Base-by-base conservation (phyloP, 2,888 invertebrate species). In the Drosophila austrosaltans region DNA sequence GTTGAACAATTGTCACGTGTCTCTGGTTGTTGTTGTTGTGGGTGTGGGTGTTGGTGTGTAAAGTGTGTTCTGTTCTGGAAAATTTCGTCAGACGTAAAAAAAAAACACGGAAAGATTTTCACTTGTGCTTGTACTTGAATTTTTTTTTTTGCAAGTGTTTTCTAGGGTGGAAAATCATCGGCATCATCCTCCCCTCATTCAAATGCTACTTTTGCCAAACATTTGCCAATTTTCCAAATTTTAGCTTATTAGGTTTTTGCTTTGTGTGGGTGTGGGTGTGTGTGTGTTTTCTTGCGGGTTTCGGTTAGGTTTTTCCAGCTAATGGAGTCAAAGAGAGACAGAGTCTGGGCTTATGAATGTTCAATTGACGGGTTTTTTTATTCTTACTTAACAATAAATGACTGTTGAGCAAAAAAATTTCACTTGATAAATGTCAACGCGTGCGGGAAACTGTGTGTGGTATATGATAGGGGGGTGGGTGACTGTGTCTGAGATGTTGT, bases 1-100 rank as follows among this genome's bases (percentile, higher is more conserved):
- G 6, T 44, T 44, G 78, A 72, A 88, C 83, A 87, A 88, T 84
- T 86, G 89, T 89, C 86, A 87, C 86, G 86, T 87, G 86, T 81
- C 86, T 36, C 36, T 36, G 36, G 36, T 36, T 36, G 61, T 57
- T 53, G 63, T 60, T 72, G 36, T 8, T 36, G 10, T 36, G 36
- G 36, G 36, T 36, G 8, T 2, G 36, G 8, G 36, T 36, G 36
- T 36, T 36, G 36, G 36, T 36, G 36, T 36, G 36, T 36, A 36
- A 36, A 36, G 36, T 36, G 36, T 36, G 36, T 36, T 36, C 36
- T 36, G 36, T 36, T 36, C 56, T 72, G 87, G 73, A 79, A 85
- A 89, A 85, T 76, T 82, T 85, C 58, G 82, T 78, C 56, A 69
- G 71, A 62, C 67, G 72, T 77, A 81, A 74, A 81, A 86, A 73